Evolutionary conservation across 2,888 invertebrate species (phyloP).

Genomic region (Stramonita haemastoma): DNA sequence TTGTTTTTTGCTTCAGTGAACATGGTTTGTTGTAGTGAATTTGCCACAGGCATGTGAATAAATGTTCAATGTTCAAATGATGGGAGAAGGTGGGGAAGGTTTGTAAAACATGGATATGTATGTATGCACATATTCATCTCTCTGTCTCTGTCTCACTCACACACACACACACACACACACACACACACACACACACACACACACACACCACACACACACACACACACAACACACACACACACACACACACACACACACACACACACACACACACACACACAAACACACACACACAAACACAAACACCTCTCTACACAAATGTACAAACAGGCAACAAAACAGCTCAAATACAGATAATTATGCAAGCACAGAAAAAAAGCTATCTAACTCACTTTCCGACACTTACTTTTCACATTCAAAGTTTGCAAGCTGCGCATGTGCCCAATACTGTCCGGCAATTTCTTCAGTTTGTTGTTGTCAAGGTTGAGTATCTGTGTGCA

Average conservation of each 20-base stretch:
- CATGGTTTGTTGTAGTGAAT: too few relatives aligned
- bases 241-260: too few relatives aligned
- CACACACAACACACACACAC: too few relatives aligned
- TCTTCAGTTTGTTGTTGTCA: constrained; percentile 84
- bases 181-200: background rate
- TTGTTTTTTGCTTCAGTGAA: too few relatives aligned
- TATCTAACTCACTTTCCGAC: too few relatives aligned
- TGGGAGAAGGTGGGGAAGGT: too few relatives aligned
- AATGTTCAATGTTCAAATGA: too few relatives aligned
- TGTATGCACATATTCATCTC: too few relatives aligned
- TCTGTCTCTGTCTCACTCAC: background rate
- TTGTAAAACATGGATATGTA: too few relatives aligned
- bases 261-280: background rate
- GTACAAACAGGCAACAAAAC: background rate
- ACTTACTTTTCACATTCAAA: constrained; percentile 81
- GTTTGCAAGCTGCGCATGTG: constrained; percentile 82
- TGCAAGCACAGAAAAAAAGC: background rate
- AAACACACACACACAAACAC: background rate
- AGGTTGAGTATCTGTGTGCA: constrained; percentile 79
- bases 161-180: background rate
- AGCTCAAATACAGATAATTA: background rate
- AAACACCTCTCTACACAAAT: background rate
- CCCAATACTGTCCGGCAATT: constrained; percentile 83
- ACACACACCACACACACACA: too few relatives aligned
- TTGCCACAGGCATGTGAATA: background rate